A percentile compares a stretch with the other conserved stretches of the same genome.
phyloP scores from a whole-genome alignment of 92 coral and sea anemone genomes.

The Bergia puertoricense region DNA sequence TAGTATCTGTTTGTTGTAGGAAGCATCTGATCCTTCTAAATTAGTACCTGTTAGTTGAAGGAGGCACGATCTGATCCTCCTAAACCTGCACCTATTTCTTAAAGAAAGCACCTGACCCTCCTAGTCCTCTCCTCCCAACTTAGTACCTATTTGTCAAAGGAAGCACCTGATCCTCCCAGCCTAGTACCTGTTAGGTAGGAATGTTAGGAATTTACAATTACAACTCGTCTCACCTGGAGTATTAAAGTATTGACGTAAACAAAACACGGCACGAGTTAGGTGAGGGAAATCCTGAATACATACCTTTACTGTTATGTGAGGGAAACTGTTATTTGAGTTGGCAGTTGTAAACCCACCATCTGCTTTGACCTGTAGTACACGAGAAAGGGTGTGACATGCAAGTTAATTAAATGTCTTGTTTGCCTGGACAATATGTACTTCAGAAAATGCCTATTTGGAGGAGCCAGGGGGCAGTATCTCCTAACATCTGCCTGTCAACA shows the following conservation, averaged over 20 bases:
- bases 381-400: background rate
- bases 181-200: background rate
- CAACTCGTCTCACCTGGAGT: background rate
- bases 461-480: too few species aligned
- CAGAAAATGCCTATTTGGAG: too few species aligned
- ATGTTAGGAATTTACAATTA: background rate
- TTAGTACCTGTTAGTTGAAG: background rate
- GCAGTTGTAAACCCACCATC: background rate
- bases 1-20: background rate
- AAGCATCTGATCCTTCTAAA: background rate
- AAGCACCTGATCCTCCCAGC: background rate
- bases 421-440: too few species aligned
- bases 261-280: background rate
- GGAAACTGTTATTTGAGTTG: background rate
- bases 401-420: too few species aligned
- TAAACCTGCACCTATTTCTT: background rate
- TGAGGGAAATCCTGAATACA: background rate
- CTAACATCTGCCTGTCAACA: too few species aligned
- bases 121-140: background rate
- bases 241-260: too few species aligned
- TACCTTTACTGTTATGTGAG: constrained; percentile 1
- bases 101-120: background rate
- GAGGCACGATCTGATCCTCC: background rate
- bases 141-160: background rate
- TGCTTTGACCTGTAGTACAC: background rate